phyloP scores from a whole-genome alignment of 2,797 vertebrate genomes.

The Micrastur ruficollis region DNA sequence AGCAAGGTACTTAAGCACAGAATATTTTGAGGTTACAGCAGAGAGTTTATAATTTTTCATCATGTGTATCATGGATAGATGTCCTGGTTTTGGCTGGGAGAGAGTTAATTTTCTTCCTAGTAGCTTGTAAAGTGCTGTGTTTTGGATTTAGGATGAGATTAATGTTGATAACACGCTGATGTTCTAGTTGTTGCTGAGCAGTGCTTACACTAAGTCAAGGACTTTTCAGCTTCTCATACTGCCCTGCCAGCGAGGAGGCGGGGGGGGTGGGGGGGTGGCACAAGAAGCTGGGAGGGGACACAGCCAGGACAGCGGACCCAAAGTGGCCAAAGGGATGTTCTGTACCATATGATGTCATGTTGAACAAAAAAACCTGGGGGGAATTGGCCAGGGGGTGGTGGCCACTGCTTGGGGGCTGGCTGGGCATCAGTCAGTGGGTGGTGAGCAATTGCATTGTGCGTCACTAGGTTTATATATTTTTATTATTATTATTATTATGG shows the following conservation, averaged over 20 bases:
- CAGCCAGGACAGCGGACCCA: background rate
- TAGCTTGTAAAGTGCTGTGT: background rate
- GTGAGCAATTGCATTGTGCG: too few species aligned
- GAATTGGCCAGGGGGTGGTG: too few species aligned
- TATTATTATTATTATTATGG: too few species aligned
- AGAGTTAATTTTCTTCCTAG: background rate
- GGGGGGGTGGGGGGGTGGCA: background rate
- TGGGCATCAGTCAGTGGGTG: too few species aligned
- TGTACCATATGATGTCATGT: too few species aligned
- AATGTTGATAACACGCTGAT: background rate
- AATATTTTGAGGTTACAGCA: background rate
- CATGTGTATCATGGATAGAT: background rate
- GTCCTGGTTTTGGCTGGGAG: background rate
- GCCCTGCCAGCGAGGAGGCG: accelerated
- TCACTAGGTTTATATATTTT: background rate
- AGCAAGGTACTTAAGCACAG: background rate
- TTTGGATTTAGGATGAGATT: background rate
- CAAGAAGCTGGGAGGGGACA: background rate
- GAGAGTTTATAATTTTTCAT: background rate
- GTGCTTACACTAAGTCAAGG: background rate
- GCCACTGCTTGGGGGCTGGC: too few species aligned
- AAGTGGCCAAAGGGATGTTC: background rate
- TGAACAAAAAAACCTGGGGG: too few species aligned
- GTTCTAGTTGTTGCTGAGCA: background rate
- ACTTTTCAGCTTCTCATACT: background rate